phyloP scores from a whole-genome alignment of 1,140 invertebrate genomes.

The Anagrus nilaparvatae region DNA sequence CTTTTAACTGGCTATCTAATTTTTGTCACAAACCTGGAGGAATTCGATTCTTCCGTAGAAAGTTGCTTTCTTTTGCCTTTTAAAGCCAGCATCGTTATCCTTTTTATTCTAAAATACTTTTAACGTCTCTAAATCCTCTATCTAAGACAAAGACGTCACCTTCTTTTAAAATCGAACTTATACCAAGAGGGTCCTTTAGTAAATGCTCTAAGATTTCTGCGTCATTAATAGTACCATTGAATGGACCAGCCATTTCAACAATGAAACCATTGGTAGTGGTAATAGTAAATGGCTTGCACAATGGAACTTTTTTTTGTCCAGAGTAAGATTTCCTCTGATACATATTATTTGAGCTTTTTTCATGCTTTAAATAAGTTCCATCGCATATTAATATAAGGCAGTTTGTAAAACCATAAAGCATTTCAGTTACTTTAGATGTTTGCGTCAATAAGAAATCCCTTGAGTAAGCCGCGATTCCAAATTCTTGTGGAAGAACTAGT shows the following conservation, averaged over 20 bases:
- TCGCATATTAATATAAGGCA: slow-evolving; percentile 16
- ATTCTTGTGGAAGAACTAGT: too few relatives aligned
- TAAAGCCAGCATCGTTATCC: slow-evolving; percentile 23
- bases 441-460: slow-evolving; percentile 14
- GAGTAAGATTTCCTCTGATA: slow-evolving; percentile 17
- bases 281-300: slow-evolving; percentile 17
- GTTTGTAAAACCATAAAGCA: slow-evolving; percentile 8
- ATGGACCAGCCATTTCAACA: slow-evolving; percentile 15
- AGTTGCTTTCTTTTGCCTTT: slow-evolving; percentile 23
- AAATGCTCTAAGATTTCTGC: slow-evolving; percentile 17
- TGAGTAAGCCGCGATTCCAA: slow-evolving; percentile 6
- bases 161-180: slow-evolving; percentile 12
- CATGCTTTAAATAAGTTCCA: slow-evolving; percentile 16
- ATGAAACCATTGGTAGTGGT: slow-evolving; percentile 15
- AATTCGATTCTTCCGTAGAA: slow-evolving; percentile 22
- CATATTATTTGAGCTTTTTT: too few relatives aligned
- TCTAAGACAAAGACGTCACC: slow-evolving; percentile 23
- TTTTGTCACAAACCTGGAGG: slow-evolving; percentile 20
- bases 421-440: slow-evolving; percentile 10
- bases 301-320: slow-evolving; percentile 18
- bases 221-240: slow-evolving; percentile 18
- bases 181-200: slow-evolving; percentile 13
- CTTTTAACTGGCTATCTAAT: slow-evolving; percentile 29
- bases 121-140: slow-evolving; percentile 22
- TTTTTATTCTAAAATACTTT: slow-evolving; percentile 6